These are phyloP conservation scores for Diadromus collaris DNA, from an alignment of 2,888 invertebrate species.

Conservation along the genomic window DNA sequence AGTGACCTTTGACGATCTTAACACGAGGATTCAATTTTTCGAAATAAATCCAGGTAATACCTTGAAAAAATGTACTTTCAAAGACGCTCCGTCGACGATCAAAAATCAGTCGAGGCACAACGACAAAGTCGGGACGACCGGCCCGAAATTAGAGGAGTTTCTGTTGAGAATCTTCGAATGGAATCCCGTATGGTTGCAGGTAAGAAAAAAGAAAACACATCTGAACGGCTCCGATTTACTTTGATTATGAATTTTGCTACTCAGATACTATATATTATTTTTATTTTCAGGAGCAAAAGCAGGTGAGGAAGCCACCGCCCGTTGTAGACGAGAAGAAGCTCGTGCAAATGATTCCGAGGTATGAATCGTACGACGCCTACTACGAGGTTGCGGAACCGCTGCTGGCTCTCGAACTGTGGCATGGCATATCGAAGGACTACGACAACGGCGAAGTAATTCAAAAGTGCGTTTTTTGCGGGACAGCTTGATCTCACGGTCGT, in stretches of 20 bases:
- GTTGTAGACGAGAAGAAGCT: conserved; percentile 81
- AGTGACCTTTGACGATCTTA: conserved; percentile 68
- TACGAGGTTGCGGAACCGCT: conserved; percentile 82
- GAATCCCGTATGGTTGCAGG: conserved; percentile 85
- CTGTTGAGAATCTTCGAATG: conserved; percentile 83
- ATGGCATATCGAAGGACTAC: conserved; percentile 76
- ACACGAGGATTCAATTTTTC: conserved; percentile 59
- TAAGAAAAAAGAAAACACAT: conserved; percentile 49
- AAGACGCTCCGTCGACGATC: conserved; percentile 71
- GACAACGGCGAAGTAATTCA: conserved; percentile 57
- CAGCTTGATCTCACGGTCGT: neutral
- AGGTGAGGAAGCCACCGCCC: conserved; percentile 78
- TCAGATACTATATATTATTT: neutral
- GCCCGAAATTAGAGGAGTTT: conserved; percentile 77
- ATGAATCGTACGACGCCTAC: conserved; percentile 83
- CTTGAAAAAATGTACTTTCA: conserved; percentile 69
- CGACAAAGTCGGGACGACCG: conserved; percentile 67
- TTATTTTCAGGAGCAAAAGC: conserved; percentile 53
- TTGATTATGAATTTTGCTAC: neutral
- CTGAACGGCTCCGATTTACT: neutral
- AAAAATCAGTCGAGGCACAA: conserved; percentile 43
- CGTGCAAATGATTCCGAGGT: conserved; percentile 82
- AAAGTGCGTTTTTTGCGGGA: conserved; percentile 23
- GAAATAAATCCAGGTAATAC: conserved; percentile 66
- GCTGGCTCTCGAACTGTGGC: conserved; percentile 85